Evolutionary conservation across 35 echinoderm and acorn worm species (phyloP).

Genomic region (Amphiura filiformis): DNA sequence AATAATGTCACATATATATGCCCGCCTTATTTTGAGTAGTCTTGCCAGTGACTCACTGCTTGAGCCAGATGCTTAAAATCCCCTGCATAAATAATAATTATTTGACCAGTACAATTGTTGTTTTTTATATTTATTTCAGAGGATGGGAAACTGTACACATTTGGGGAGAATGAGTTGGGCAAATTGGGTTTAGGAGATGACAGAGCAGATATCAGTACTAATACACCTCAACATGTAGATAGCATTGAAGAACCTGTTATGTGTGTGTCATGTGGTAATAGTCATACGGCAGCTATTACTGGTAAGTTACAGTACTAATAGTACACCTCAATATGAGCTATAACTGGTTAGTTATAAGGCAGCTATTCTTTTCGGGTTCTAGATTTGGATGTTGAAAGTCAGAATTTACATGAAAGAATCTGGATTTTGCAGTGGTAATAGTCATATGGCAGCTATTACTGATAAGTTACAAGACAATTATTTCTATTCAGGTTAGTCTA

Average conservation of each 20-base stretch:
- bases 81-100: no score
- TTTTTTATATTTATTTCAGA: constrained; percentile 37
- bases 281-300: constrained; percentile 84
- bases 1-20: no score
- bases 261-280: constrained; percentile 73
- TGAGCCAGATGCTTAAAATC: no score
- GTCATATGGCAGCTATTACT: constrained; percentile 82
- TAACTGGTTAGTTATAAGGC: neutral
- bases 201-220: constrained; percentile 22
- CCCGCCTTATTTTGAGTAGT: no score
- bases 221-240: constrained; percentile 65
- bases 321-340: neutral
- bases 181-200: constrained; percentile 81
- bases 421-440: no score
- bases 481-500: neutral
- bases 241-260: constrained; percentile 59
- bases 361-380: no score
- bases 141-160: constrained; percentile 85
- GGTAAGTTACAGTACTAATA: neutral
- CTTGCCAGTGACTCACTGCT: no score
- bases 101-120: no score
- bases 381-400: no score
- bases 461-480: neutral
- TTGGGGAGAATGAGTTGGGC: constrained; percentile 80
- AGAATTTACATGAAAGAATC: no score